Conservation (phyloP, 2,113 vertebrate genomes). For the Gnathonemus longibarbis region DNA sequence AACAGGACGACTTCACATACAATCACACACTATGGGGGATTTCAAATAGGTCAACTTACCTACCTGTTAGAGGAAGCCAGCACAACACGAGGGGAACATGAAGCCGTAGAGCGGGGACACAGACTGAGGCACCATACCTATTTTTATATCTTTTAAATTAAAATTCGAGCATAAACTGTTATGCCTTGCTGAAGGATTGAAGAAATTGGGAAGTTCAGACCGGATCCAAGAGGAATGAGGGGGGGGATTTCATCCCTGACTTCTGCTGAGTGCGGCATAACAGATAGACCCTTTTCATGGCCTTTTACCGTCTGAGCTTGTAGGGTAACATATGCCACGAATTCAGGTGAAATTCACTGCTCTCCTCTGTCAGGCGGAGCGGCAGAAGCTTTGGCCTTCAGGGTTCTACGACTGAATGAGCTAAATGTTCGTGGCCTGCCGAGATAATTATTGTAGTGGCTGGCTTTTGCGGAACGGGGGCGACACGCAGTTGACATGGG, state of each 20-base stretch:
- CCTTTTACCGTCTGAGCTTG: not conserved
- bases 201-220: not conserved
- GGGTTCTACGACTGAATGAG: not conserved
- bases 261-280: not conserved
- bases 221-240: not conserved
- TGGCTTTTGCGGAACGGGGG: not conserved
- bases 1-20: not conserved
- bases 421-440: not conserved
- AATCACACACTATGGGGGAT: not conserved
- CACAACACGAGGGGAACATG: not conserved
- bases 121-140: not conserved
- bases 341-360: not conserved
- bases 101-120: not conserved
- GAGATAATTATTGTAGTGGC: not conserved
- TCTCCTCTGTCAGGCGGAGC: not conserved
- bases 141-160: not conserved
- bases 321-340: not conserved
- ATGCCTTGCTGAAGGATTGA: not conserved
- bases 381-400: not conserved
- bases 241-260: not conserved
- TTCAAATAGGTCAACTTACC: not conserved
- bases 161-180: not conserved
- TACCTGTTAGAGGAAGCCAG: not conserved
- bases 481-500: not conserved
- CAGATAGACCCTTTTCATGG: not conserved